Evolutionary conservation across 1,140 invertebrate species (phyloP).

Genomic region (Hirudo medicinalis): DNA sequence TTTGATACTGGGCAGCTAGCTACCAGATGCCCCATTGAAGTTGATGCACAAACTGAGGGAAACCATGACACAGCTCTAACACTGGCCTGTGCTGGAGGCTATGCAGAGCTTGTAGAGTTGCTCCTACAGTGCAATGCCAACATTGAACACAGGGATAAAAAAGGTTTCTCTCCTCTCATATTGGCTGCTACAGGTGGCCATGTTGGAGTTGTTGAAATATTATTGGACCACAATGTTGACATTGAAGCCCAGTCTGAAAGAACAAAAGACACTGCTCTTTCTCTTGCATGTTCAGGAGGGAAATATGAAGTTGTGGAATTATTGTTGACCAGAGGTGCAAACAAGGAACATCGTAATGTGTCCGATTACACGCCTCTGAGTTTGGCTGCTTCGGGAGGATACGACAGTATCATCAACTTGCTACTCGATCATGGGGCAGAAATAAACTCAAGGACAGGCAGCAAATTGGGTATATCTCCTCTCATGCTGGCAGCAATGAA

Average conservation of each 20-base stretch:
- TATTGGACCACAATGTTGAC: constrained; percentile 80
- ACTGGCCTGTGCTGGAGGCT: constrained; percentile 87
- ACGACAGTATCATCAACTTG: constrained; percentile 94
- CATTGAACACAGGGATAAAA: constrained; percentile 96
- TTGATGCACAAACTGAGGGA: constrained; percentile 86
- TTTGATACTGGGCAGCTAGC: neutral
- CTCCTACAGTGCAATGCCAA: constrained; percentile 75
- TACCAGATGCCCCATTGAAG: constrained; percentile 24
- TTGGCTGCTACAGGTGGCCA: constrained; percentile 92
- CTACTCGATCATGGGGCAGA: constrained; percentile 85
- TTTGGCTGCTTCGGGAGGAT: constrained; percentile 90
- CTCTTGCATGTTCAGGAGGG: constrained; percentile 90
- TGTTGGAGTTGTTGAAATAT: constrained; percentile 79
- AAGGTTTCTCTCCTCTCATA: constrained; percentile 87
- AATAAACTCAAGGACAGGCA: constrained; percentile 67
- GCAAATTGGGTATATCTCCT: constrained; percentile 78
- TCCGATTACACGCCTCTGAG: constrained; percentile 97
- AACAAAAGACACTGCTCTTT: constrained; percentile 95
- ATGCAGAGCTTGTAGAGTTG: constrained; percentile 83
- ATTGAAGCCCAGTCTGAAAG: constrained; percentile 96
- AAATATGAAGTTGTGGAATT: constrained; percentile 91
- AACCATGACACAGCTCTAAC: constrained; percentile 97
- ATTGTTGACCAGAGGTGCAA: constrained; percentile 69
- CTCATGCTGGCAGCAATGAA: constrained; percentile 99
- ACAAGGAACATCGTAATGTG: constrained; percentile 97